Percentiles rank a stretch among this genome's conserved stretches.
Conservation (phyloP, 2,113 vertebrate genomes). For the Illadopsis cleaveri region DNA sequence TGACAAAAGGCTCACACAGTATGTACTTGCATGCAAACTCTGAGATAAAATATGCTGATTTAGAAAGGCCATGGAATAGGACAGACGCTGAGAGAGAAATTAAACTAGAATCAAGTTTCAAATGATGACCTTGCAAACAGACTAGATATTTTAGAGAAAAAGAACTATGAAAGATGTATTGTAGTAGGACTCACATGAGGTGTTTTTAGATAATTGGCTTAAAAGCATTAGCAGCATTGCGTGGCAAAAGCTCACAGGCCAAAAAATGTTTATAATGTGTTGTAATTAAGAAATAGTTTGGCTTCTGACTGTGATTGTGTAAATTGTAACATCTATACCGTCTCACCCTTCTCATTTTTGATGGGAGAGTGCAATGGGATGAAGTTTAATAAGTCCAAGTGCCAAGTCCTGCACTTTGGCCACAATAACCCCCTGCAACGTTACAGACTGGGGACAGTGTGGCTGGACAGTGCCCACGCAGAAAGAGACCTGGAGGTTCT, state of each 20-base stretch:
- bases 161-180: neutral
- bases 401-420: no score
- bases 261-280: neutral
- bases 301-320: neutral
- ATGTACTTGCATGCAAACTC: neutral
- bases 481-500: no score
- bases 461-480: no score
- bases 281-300: neutral
- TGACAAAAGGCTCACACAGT: neutral
- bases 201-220: neutral
- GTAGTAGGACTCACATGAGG: neutral
- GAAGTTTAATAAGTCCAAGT: no score
- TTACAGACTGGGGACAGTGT: no score
- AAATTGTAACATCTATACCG: neutral
- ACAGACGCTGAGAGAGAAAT: neutral
- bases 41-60: neutral
- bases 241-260: neutral
- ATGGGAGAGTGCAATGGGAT: no score
- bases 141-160: neutral
- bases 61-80: neutral
- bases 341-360: neutral
- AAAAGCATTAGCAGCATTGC: neutral
- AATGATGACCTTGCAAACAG: neutral
- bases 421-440: no score
- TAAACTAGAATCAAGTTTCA: neutral